Evolutionary conservation across 2,797 vertebrate species (phyloP).

Genomic region (Fundulus diaphanus): DNA sequence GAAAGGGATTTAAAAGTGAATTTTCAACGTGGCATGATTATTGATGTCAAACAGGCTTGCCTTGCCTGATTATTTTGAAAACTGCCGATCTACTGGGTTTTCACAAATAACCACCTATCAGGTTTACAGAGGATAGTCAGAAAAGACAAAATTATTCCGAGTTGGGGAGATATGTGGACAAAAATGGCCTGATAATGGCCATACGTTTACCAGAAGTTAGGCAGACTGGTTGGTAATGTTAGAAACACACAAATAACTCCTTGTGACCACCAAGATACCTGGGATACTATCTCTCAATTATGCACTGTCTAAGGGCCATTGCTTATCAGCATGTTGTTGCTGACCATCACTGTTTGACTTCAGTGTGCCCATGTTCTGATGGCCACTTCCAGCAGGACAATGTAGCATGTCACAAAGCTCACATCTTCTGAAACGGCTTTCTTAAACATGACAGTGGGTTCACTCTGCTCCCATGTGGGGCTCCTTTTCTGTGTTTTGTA

Average conservation of each 20-base stretch:
- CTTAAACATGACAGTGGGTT: not conserved
- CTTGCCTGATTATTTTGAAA: not conserved
- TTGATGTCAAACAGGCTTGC: not conserved
- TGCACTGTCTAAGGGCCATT: not conserved
- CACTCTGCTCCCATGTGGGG: not conserved
- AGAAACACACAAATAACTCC: not conserved
- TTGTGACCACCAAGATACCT: not conserved
- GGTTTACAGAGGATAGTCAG: not conserved
- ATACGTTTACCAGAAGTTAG: not conserved
- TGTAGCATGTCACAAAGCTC: not conserved
- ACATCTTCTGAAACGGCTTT: not conserved
- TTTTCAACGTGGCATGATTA: not conserved
- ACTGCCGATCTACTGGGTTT: not conserved
- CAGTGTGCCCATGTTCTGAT: slow-evolving; percentile 47
- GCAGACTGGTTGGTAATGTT: not conserved
- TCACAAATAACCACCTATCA: not conserved
- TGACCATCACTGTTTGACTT: slow-evolving; percentile 22
- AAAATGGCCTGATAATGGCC: not conserved
- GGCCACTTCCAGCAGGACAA: slow-evolving; percentile 45
- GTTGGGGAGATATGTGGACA: not conserved
- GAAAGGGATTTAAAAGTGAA: not conserved
- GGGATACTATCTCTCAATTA: not conserved
- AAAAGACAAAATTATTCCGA: not conserved
- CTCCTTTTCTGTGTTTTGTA: not conserved
- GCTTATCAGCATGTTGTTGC: not conserved